phyloP scores from a whole-genome alignment of 2,113 vertebrate genomes.

The Psittacus erithacus region DNA sequence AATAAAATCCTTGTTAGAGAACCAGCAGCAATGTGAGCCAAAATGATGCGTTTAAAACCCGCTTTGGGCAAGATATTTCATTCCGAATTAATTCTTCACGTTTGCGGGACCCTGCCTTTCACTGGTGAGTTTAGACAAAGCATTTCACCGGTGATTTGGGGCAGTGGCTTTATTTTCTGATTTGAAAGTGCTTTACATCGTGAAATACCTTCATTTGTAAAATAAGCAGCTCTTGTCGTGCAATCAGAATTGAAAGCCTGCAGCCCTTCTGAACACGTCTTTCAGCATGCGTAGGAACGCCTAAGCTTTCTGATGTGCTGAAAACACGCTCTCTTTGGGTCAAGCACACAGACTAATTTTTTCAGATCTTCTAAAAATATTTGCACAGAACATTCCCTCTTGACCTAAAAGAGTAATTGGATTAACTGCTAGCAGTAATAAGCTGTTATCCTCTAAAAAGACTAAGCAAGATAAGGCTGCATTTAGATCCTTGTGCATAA shows the following conservation, averaged over 20 bases:
- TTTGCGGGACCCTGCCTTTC: background rate
- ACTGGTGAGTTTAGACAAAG: background rate
- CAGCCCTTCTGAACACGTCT: background rate
- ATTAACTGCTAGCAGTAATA: conserved; percentile 41
- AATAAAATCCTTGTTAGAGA: background rate
- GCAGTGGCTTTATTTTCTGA: background rate
- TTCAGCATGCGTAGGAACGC: background rate
- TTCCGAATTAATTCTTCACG: background rate
- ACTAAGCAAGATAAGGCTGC: conserved; percentile 27
- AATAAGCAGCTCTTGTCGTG: background rate
- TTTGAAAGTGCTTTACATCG: background rate
- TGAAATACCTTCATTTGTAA: background rate
- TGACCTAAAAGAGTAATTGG: conserved; percentile 61
- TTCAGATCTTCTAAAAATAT: conserved; percentile 20
- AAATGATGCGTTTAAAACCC: background rate
- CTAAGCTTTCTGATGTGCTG: background rate
- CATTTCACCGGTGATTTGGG: background rate
- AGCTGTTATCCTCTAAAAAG: conserved; percentile 23
- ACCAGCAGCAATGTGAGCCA: background rate
- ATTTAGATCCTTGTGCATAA: background rate
- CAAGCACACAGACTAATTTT: background rate
- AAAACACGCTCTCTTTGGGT: background rate
- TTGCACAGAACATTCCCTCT: conserved; percentile 1
- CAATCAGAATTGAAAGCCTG: background rate
- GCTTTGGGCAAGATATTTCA: background rate